Percentiles rank a stretch among this genome's conserved stretches.
Conservation (phyloP, 2,797 vertebrate genomes). For the Karalla daura region DNA sequence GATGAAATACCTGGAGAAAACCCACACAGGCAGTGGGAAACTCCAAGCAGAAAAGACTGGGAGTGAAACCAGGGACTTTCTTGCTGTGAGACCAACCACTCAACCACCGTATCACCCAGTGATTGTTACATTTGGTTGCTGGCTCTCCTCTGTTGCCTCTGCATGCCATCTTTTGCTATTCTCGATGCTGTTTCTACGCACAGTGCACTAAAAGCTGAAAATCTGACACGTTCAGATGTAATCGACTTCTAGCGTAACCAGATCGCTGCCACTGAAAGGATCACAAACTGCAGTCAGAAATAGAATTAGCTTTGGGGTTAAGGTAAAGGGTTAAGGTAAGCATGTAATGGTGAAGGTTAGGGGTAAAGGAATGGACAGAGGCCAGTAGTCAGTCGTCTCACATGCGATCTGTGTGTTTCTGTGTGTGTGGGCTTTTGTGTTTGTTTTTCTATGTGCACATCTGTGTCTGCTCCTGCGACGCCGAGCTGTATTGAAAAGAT, state of each 20-base stretch:
- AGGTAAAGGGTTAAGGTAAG: constrained; percentile 44
- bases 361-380: constrained; percentile 21
- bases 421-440: constrained; percentile 5
- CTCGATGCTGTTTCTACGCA: not conserved
- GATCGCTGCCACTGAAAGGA: constrained; percentile 21
- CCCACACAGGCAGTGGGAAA: too few relatives aligned
- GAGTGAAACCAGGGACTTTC: too few relatives aligned
- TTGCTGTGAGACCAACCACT: too few relatives aligned
- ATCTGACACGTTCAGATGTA: not conserved
- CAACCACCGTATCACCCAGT: too few relatives aligned
- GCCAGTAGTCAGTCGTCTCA: not conserved
- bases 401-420: constrained; percentile 1
- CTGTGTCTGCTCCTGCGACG: constrained; percentile 27
- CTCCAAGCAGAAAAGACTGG: too few relatives aligned
- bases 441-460: constrained; percentile 18
- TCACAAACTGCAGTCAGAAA: constrained; percentile 13
- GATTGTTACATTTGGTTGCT: too few relatives aligned
- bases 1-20: too few relatives aligned
- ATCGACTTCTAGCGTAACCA: constrained; percentile 15
- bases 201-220: not conserved
- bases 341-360: constrained; percentile 11
- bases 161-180: too few relatives aligned
- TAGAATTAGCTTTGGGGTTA: constrained; percentile 23
- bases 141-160: too few relatives aligned
- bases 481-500: constrained; percentile 60